A percentile compares a stretch with the other conserved stretches of the same genome.
These are phyloP conservation scores for Drosophila austrosaltans DNA, from an alignment of 2,888 invertebrate genomes.

Conservation along the genomic window DNA sequence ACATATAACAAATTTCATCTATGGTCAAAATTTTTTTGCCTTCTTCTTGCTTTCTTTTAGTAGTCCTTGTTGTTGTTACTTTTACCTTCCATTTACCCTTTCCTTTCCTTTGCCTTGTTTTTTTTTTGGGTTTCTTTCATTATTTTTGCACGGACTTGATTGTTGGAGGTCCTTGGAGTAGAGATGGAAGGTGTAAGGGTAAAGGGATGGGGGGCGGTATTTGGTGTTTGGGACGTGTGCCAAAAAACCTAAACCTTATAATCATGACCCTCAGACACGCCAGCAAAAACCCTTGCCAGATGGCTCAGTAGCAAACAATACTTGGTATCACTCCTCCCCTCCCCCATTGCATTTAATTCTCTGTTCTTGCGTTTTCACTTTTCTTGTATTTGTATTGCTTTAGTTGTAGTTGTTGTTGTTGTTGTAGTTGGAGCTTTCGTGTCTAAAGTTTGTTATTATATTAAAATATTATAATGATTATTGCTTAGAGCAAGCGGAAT, in stretches of 20 bases:
- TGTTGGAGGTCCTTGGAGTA: slow-evolving; percentile 1
- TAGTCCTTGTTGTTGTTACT: not conserved
- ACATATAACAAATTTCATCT: not conserved
- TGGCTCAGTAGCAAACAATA: slow-evolving; percentile 17
- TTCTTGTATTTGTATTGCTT: slow-evolving; percentile 5
- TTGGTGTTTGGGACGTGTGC: not conserved
- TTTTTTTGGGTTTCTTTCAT: not conserved
- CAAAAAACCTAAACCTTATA: slow-evolving; percentile 45
- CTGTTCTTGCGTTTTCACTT: slow-evolving; percentile 1
- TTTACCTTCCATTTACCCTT: slow-evolving; percentile 4
- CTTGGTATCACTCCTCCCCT: slow-evolving; percentile 3
- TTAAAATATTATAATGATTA: slow-evolving; percentile 68
- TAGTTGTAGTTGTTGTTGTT: not conserved
- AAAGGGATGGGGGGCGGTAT: not conserved
- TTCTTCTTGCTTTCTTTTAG: not conserved
- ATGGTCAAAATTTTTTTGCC: not conserved
- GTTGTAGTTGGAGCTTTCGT: slow-evolving; percentile 38
- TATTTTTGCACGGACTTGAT: slow-evolving; percentile 2
- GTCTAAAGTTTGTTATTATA: slow-evolving; percentile 68
- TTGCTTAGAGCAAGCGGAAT: slow-evolving; percentile 3
- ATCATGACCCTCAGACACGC: slow-evolving; percentile 60
- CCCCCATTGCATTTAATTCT: slow-evolving; percentile 14
- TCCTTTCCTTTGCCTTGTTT: not conserved
- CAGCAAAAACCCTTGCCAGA: slow-evolving; percentile 31
- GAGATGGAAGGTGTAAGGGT: too few relatives aligned